Evolutionary conservation across 2,797 vertebrate genomes (phyloP).

Genomic region (Argyrosomus regius): DNA sequence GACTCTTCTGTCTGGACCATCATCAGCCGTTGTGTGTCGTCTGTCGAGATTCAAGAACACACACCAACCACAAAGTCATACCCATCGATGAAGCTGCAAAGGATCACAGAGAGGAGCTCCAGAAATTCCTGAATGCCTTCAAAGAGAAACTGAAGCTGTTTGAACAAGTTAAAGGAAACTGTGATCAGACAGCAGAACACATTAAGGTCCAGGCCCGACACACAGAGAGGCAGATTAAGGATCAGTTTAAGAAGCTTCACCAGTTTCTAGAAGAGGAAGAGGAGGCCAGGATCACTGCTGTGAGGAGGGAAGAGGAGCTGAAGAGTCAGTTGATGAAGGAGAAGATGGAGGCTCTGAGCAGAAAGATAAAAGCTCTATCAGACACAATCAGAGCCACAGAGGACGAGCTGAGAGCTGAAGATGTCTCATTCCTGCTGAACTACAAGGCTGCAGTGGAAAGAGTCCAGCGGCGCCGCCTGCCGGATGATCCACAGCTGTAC

Average conservation of each 20-base stretch:
- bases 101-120: constrained; percentile 1
- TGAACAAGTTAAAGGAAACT: neutral
- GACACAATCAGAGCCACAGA: too few species aligned
- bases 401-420: too few species aligned
- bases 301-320: neutral
- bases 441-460: too few species aligned
- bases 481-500: too few species aligned
- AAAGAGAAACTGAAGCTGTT: neutral
- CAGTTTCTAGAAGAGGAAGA: too few species aligned
- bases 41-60: constrained; percentile 6
- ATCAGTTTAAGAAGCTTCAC: too few species aligned
- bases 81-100: neutral
- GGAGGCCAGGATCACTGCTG: neutral
- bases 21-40: constrained; percentile 1
- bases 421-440: too few species aligned
- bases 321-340: neutral
- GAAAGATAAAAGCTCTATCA: too few species aligned
- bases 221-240: neutral
- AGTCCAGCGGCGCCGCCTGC: too few species aligned
- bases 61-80: neutral
- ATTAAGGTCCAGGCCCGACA: neutral
- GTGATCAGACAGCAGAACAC: neutral
- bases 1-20: constrained; percentile 9
- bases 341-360: neutral
- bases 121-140: neutral